Percentiles rank a stretch among this genome's conserved stretches.
Conservation (phyloP, 1,140 invertebrate genomes). For the Bathynomus jamesi region DNA sequence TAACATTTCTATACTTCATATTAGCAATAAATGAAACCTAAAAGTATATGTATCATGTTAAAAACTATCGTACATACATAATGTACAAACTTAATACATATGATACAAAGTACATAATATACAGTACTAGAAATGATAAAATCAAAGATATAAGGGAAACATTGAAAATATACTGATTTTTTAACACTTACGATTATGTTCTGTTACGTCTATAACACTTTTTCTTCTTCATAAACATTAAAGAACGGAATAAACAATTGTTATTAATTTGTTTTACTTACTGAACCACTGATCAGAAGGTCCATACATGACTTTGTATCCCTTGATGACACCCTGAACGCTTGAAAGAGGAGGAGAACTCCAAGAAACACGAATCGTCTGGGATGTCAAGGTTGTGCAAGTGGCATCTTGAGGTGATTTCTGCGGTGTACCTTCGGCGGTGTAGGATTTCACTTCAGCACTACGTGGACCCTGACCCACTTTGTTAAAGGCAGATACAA, state of each 20-base stretch:
- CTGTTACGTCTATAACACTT: too few relatives aligned
- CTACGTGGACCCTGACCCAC: constrained; percentile 85
- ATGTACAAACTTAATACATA: neutral
- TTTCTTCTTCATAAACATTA: too few relatives aligned
- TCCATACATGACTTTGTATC: constrained; percentile 92
- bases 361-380: constrained; percentile 89
- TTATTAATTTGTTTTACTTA: constrained; percentile 52
- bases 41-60: neutral
- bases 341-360: constrained; percentile 77
- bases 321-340: constrained; percentile 89
- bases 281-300: constrained; percentile 83
- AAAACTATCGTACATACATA: neutral
- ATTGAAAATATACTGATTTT: too few relatives aligned
- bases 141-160: too few relatives aligned
- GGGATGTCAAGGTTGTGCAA: constrained; percentile 82
- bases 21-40: constrained; percentile 9
- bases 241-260: too few relatives aligned
- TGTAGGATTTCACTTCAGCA: constrained; percentile 79
- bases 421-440: constrained; percentile 85
- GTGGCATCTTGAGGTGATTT: constrained; percentile 84
- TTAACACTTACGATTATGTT: too few relatives aligned
- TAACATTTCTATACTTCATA: neutral
- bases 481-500: constrained; percentile 91
- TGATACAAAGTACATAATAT: neutral
- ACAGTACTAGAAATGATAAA: too few relatives aligned